These are phyloP conservation scores for Rhynchotus rufescens DNA, from an alignment of 2,797 vertebrate species.

Conservation along the genomic window DNA sequence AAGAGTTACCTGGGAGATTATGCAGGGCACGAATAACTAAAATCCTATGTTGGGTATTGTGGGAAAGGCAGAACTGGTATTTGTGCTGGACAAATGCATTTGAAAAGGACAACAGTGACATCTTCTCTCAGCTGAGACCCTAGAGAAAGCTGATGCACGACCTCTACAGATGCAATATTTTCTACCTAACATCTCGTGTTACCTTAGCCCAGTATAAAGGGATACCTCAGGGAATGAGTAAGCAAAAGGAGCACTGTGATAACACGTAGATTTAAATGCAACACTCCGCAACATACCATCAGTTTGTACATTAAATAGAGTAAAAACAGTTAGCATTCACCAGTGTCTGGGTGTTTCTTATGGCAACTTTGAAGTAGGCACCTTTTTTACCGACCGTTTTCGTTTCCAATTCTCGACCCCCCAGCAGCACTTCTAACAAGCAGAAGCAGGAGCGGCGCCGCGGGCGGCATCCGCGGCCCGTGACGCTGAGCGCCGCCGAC, in stretches of 20 bases:
- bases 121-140: not conserved
- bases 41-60: not conserved
- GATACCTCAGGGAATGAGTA: not conserved
- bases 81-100: conserved; percentile 17
- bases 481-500: not conserved
- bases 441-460: conserved; percentile 33
- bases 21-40: not conserved
- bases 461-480: not conserved
- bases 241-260: conserved; percentile 24
- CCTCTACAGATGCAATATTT: not conserved
- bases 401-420: not conserved
- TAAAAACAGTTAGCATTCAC: conserved; percentile 56
- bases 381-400: not conserved
- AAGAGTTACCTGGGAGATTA: not conserved
- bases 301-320: conserved; percentile 77
- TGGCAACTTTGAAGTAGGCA: conserved; percentile 67
- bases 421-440: conserved; percentile 35
- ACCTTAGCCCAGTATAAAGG: not conserved
- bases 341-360: conserved; percentile 47
- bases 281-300: conserved; percentile 70
- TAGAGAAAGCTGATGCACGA: not conserved
- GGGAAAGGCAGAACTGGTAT: not conserved
- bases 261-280: conserved; percentile 54
- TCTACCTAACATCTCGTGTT: not conserved
- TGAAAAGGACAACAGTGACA: not conserved